Percentiles rank a stretch among this genome's conserved stretches.
These are phyloP conservation scores for Akabosia matsudoensis DNA, from an alignment of 1,140 invertebrate species.

Conservation along the genomic window DNA sequence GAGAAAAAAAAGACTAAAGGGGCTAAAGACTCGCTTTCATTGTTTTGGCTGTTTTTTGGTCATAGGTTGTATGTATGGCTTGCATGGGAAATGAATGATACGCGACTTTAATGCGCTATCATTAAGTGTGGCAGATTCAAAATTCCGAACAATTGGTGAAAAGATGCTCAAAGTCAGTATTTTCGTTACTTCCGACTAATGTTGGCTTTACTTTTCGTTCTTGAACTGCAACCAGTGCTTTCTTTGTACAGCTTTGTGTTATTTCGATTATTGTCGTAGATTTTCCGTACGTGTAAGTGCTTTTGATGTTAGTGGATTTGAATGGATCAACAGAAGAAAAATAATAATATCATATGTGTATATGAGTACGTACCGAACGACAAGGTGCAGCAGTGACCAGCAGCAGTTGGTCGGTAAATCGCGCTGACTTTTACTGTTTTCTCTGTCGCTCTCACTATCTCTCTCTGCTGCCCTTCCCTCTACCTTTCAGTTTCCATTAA, in stretches of 20 bases:
- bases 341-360: not conserved
- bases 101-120: no score
- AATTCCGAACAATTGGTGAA: no score
- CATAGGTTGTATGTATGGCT: no score
- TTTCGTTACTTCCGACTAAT: not conserved
- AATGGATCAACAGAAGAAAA: not conserved
- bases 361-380: conserved; percentile 2
- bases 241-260: not conserved
- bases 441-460: not conserved
- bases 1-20: no score
- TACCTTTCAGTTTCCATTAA: not conserved
- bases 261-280: not conserved
- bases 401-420: not conserved
- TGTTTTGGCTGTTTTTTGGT: no score
- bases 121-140: no score
- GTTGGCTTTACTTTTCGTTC: not conserved
- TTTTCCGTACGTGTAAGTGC: not conserved
- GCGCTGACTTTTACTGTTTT: not conserved
- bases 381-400: conserved; percentile 20
- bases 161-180: no score
- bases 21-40: no score
- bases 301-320: not conserved
- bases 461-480: not conserved
- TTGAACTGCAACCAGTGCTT: not conserved
- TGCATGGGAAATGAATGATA: no score